These are phyloP conservation scores for Andrena chrysosceles DNA, from an alignment of 2,888 invertebrate species.

Conservation along the genomic window DNA sequence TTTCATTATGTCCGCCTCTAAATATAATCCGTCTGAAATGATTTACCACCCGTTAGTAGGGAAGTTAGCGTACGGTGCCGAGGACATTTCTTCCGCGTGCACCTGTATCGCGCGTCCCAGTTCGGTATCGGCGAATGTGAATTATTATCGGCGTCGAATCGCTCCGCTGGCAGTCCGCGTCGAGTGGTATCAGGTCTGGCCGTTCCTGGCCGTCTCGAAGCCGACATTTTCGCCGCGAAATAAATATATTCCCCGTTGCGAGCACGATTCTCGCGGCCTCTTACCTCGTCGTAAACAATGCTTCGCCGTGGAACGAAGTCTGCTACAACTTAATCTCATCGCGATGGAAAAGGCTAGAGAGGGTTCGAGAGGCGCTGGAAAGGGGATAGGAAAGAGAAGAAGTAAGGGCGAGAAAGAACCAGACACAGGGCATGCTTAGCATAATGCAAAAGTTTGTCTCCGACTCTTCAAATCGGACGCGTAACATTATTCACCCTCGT, in stretches of 20 bases:
- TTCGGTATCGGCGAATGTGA: slow-evolving; percentile 45
- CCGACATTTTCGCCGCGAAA: slow-evolving; percentile 22
- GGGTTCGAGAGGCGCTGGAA: not conserved
- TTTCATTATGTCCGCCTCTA: too few species aligned
- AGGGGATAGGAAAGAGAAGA: not conserved
- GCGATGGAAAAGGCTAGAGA: slow-evolving; percentile 24
- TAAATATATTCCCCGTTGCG: slow-evolving; percentile 17
- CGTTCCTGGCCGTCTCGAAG: not conserved
- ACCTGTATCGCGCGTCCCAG: slow-evolving; percentile 43
- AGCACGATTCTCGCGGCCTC: slow-evolving; percentile 38
- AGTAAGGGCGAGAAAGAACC: not conserved
- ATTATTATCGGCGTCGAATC: slow-evolving; percentile 47
- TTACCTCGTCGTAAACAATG: slow-evolving; percentile 43
- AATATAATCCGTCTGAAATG: not conserved
- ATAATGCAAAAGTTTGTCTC: slow-evolving; percentile 48
- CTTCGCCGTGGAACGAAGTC: slow-evolving; percentile 4
- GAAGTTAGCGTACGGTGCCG: not conserved
- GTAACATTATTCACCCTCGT: slow-evolving; percentile 62
- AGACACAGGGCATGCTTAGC: slow-evolving; percentile 9
- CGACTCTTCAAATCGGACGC: slow-evolving; percentile 51
- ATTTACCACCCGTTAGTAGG: not conserved
- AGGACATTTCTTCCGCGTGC: slow-evolving; percentile 19
- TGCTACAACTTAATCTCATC: slow-evolving; percentile 50
- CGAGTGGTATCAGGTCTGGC: slow-evolving; percentile 18
- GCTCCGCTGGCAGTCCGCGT: slow-evolving; percentile 28